phyloP scores from a whole-genome alignment of 92 coral and sea anemone genomes.

The Parazoanthus atlanticus region DNA sequence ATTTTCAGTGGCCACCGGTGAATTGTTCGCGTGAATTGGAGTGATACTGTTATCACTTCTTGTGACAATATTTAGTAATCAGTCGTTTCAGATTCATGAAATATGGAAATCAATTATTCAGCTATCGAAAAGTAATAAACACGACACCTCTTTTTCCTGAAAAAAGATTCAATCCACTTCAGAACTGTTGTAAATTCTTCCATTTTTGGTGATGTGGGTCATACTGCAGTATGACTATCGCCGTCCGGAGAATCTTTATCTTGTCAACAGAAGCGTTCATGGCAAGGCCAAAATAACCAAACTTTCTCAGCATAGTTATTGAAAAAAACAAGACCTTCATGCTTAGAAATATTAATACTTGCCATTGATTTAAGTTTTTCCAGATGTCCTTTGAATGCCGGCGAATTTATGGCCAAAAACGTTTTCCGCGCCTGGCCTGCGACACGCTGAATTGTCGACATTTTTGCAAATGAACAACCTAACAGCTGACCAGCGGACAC shows the following conservation, averaged over 20 bases:
- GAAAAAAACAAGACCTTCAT: not conserved
- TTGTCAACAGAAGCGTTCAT: not conserved
- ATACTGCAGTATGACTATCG: not conserved
- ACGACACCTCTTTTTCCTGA: not conserved
- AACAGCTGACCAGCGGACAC: conserved; percentile 18
- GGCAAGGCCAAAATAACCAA: not conserved
- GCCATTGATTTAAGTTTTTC: conserved; percentile 82
- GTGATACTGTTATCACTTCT: too few species aligned
- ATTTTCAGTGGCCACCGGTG: too few species aligned
- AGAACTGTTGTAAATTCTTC: not conserved
- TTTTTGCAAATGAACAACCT: conserved; percentile 33
- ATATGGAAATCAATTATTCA: not conserved
- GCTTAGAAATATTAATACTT: conserved; percentile 32
- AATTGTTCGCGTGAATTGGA: too few species aligned
- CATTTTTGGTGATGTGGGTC: not conserved
- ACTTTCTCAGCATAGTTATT: not conserved
- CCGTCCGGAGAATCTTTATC: too few species aligned
- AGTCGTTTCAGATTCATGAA: not conserved
- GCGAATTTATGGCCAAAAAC: conserved; percentile 67
- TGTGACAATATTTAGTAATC: not conserved
- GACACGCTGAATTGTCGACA: conserved; percentile 79
- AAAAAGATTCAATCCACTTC: not conserved
- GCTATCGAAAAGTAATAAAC: too few species aligned
- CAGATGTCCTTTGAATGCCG: conserved; percentile 73
- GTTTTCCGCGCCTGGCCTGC: conserved; percentile 91